Percentiles rank a stretch among this genome's conserved stretches.
These are phyloP conservation scores for Allolobophora icterica DNA, from an alignment of 2,888 invertebrate genomes.

Conservation along the genomic window DNA sequence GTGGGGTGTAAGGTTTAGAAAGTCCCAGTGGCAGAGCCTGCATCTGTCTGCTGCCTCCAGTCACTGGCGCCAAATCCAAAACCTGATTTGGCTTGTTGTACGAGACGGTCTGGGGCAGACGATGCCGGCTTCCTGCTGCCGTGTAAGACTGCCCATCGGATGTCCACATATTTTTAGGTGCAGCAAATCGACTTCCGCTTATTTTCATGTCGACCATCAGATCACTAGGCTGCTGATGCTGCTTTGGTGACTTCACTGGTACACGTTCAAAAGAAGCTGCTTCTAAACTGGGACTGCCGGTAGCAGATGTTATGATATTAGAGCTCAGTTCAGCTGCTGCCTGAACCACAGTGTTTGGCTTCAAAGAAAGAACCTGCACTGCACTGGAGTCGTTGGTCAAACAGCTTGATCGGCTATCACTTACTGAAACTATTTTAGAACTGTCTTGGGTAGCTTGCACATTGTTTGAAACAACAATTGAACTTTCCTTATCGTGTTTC, in stretches of 20 bases:
- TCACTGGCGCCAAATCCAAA: slow-evolving; percentile 26
- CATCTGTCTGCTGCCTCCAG: not conserved
- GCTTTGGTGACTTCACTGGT: not conserved
- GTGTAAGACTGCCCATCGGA: not conserved
- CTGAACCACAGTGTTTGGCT: not conserved
- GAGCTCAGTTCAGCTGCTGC: not conserved
- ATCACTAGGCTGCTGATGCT: not conserved
- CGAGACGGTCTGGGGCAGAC: not conserved
- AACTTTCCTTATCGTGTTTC: not conserved
- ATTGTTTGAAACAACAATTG: not conserved
- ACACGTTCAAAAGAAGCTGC: slow-evolving; percentile 7
- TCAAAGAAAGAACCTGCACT: not conserved
- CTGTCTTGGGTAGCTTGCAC: not conserved
- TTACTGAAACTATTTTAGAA: not conserved
- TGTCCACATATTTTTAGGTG: not conserved
- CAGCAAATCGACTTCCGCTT: not conserved
- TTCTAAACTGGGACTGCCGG: not conserved
- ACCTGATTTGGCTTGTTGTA: slow-evolving; percentile 25
- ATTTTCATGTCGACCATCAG: slow-evolving; percentile 1
- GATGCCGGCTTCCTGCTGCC: not conserved
- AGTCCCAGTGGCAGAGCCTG: not conserved
- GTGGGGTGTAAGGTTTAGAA: not conserved
- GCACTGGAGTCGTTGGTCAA: not conserved
- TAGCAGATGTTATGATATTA: not conserved
- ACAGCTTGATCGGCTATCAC: not conserved